These are phyloP conservation scores for Amia ocellicauda DNA, from an alignment of 2,113 vertebrate species.

Conservation along the genomic window DNA sequence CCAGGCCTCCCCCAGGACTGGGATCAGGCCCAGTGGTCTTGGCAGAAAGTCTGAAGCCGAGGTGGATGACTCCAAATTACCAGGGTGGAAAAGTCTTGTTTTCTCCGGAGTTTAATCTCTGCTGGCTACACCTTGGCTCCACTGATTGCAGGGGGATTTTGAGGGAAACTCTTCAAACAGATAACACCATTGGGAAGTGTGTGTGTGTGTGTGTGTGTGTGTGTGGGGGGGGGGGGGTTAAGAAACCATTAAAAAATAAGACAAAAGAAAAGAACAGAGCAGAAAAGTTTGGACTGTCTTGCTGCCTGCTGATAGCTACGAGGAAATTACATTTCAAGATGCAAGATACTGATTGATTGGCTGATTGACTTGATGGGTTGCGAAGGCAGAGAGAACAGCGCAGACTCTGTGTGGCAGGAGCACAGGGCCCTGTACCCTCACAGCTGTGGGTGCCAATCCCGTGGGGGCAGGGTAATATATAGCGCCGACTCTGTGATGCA, in stretches of 20 bases:
- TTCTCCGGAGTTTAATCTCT: neutral
- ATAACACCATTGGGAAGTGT: too few species aligned
- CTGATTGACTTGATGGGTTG: too few species aligned
- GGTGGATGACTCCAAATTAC: constrained; percentile 75
- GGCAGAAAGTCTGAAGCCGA: constrained; percentile 70
- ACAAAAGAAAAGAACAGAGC: too few species aligned
- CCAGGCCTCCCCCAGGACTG: constrained; percentile 75
- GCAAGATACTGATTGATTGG: too few species aligned
- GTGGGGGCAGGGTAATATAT: constrained; percentile 29
- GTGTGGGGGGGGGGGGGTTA: too few species aligned
- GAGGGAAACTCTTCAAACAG: neutral
- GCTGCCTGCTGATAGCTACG: too few species aligned
- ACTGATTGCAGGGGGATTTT: neutral
- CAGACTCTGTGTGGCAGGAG: too few species aligned
- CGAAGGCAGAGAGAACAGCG: too few species aligned
- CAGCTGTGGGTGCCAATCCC: constrained; percentile 13
- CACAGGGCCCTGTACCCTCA: constrained; percentile 14
- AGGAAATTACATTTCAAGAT: too few species aligned
- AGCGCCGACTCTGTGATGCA: constrained; percentile 57
- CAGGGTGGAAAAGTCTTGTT: constrained; percentile 33
- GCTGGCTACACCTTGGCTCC: neutral
- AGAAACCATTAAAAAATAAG: too few species aligned
- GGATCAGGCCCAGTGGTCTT: constrained; percentile 70
- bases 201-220: too few species aligned
- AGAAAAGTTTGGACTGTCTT: too few species aligned